phyloP scores from a whole-genome alignment of 2,113 vertebrate genomes.

The Coryphaenoides rupestris region DNA sequence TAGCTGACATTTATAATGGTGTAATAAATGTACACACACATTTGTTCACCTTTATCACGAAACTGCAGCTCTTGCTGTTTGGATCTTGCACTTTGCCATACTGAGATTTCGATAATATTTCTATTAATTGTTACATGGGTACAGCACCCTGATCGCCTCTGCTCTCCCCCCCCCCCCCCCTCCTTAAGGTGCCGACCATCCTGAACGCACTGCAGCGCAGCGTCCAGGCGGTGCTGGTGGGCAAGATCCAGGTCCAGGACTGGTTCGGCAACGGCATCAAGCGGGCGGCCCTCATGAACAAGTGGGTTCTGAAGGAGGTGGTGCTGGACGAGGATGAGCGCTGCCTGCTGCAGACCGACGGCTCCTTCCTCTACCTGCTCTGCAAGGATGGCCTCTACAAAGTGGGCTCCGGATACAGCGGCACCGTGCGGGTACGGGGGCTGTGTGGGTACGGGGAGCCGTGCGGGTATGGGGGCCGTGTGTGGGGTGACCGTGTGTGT shows the following conservation, averaged over 20 bases:
- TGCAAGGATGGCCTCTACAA: slow-evolving; percentile 98
- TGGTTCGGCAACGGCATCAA: slow-evolving; percentile 99
- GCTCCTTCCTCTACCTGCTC: slow-evolving; percentile 95
- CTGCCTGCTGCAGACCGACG: slow-evolving; percentile 95
- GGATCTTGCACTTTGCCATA: too few relatives aligned
- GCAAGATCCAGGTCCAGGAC: slow-evolving; percentile 98
- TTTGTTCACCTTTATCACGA: too few relatives aligned
- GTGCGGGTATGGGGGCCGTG: too few relatives aligned
- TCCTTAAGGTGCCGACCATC: slow-evolving; percentile 90
- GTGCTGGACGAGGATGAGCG: slow-evolving; percentile 92
- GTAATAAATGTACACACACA: too few relatives aligned
- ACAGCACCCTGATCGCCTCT: too few relatives aligned
- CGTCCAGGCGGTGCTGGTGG: slow-evolving; percentile 95
- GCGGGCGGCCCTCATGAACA: slow-evolving; percentile 96
- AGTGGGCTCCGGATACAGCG: slow-evolving; percentile 98
- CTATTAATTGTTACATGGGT: too few relatives aligned
- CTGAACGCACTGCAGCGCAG: slow-evolving; percentile 95
- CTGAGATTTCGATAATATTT: too few relatives aligned
- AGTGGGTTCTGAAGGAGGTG: slow-evolving; percentile 93
- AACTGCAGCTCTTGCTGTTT: too few relatives aligned
- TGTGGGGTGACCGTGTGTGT: too few relatives aligned
- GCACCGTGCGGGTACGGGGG: too few relatives aligned
- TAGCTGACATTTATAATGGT: too few relatives aligned
- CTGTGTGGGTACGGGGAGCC: too few relatives aligned
- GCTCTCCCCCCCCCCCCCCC: slow-evolving; percentile 29